Evolutionary conservation across 1,140 invertebrate species (phyloP).

Genomic region (Lepidurus packardi): DNA sequence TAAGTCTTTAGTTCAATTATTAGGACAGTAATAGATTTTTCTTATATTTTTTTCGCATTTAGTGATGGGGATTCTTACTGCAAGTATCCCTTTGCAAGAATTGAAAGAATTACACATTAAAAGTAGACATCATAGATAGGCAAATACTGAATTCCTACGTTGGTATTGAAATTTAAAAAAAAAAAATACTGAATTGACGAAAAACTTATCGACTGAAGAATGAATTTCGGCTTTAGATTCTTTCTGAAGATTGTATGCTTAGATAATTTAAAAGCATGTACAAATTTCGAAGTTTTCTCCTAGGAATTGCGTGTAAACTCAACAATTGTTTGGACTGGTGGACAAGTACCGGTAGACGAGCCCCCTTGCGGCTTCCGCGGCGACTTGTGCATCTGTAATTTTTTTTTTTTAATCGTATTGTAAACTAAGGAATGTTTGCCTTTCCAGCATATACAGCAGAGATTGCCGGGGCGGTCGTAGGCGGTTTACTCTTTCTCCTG

Average conservation of each 20-base stretch:
- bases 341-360: conserved; percentile 78
- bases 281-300: conserved; percentile 37
- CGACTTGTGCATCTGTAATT: conserved; percentile 77
- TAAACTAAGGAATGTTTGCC: conserved; percentile 27
- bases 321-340: conserved; percentile 69
- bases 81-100: too few species aligned
- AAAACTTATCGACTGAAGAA: too few species aligned
- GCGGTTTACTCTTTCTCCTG: conserved; percentile 63
- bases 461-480: conserved; percentile 70
- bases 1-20: neutral
- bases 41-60: neutral
- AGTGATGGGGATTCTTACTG: too few species aligned
- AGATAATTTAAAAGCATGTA: neutral
- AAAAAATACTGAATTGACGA: too few species aligned
- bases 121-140: too few species aligned
- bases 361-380: conserved; percentile 85
- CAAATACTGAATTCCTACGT: too few species aligned
- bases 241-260: too few species aligned
- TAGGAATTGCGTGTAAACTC: conserved; percentile 63
- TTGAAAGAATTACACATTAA: too few species aligned
- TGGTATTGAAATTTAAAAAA: too few species aligned
- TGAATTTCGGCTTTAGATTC: too few species aligned
- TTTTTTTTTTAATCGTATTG: neutral
- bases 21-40: neutral
- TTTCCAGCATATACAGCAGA: conserved; percentile 69